Conservation (phyloP, 2,888 invertebrate species). For the Latrodectus hesperus region DNA sequence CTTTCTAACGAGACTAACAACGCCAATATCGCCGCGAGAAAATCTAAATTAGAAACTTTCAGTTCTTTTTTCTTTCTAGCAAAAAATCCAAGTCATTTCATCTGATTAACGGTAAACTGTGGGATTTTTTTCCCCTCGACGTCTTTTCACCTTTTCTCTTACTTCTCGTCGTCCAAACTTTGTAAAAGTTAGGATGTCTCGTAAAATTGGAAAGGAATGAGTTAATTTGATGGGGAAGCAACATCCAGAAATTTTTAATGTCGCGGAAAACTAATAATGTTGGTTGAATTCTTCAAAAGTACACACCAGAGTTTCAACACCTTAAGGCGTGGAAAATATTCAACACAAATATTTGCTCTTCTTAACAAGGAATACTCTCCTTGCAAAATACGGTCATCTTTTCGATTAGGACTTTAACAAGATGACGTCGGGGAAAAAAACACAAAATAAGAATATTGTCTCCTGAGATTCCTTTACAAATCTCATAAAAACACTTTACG, state of each 20-base stretch:
- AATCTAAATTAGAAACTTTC: not conserved
- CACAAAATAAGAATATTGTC: slow-evolving; percentile 30
- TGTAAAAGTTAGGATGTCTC: not conserved
- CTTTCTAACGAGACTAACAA: not conserved
- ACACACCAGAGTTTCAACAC: slow-evolving; percentile 32
- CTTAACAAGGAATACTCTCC: not conserved
- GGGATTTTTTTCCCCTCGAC: not conserved
- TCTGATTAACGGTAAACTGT: not conserved
- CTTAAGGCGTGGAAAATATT: slow-evolving; percentile 40
- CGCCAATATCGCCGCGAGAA: not conserved
- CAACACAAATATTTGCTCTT: slow-evolving; percentile 49
- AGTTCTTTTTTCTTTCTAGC: not conserved
- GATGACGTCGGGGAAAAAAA: not conserved
- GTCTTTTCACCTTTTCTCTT: not conserved
- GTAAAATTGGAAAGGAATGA: slow-evolving; percentile 7
- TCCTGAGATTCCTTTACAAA: not conserved
- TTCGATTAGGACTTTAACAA: not conserved
- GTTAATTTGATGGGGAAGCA: slow-evolving; percentile 45
- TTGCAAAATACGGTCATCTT: slow-evolving; percentile 12
- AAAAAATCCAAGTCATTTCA: not conserved
- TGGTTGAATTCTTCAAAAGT: slow-evolving; percentile 13
- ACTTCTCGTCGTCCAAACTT: not conserved
- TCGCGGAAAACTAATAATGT: not conserved
- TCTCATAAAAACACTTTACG: slow-evolving; percentile 20
- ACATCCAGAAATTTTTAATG: slow-evolving; percentile 27